phyloP scores from a whole-genome alignment of 2,888 invertebrate genomes.

The Phortica magna region DNA sequence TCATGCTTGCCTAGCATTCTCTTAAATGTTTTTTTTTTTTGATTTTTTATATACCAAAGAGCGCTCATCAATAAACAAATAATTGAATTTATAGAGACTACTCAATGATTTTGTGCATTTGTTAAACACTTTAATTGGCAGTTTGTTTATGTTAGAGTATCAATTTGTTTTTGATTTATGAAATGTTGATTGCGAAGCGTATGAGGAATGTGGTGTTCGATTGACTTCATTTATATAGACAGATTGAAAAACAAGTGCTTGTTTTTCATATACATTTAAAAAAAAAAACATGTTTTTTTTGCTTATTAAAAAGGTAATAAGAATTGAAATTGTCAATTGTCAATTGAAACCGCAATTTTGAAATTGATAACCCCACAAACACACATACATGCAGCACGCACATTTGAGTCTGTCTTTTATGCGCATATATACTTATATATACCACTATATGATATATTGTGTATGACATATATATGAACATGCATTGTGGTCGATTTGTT shows the following conservation, averaged over 20 bases:
- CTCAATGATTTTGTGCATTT: neutral
- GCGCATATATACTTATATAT: neutral
- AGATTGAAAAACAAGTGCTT: too few relatives aligned
- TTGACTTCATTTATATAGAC: neutral
- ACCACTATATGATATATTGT: neutral
- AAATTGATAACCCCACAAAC: constrained; percentile 1
- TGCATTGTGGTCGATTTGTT: constrained; percentile 24
- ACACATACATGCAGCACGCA: neutral
- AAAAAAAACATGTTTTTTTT: neutral
- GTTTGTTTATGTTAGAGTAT: neutral
- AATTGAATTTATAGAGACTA: neutral
- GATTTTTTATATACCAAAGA: too few relatives aligned
- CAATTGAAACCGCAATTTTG: constrained; percentile 17
- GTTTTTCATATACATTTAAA: neutral
- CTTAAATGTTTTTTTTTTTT: neutral
- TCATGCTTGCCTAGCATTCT: neutral
- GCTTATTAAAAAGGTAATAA: neutral
- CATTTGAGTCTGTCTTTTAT: neutral
- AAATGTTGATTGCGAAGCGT: neutral
- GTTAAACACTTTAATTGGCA: neutral
- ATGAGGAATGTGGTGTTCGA: neutral
- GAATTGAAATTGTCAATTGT: neutral
- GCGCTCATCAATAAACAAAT: too few relatives aligned
- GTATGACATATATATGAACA: neutral
- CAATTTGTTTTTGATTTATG: constrained; percentile 4